Conservation (phyloP, 2,888 invertebrate species). For the Dione vanillae region DNA sequence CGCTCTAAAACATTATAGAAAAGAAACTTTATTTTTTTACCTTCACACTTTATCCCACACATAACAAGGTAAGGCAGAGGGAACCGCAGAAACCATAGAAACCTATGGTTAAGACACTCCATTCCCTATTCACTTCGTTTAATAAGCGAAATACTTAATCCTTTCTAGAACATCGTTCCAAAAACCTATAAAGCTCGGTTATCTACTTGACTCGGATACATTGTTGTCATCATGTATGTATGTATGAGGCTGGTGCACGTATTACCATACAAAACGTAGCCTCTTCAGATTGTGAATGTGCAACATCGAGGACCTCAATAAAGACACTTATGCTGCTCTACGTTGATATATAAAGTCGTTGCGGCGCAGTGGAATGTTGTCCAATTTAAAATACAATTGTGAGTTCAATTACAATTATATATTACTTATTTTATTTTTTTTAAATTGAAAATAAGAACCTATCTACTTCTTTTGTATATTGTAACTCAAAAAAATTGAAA, state of each 20-base stretch:
- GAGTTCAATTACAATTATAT: background rate
- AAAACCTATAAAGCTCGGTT: slow-evolving; percentile 30
- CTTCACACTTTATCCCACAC: too few species aligned
- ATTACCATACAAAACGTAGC: slow-evolving; percentile 52
- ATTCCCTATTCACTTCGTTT: too few species aligned
- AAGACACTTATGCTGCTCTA: slow-evolving; percentile 19
- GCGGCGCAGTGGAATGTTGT: background rate
- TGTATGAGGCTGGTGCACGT: slow-evolving; percentile 48
- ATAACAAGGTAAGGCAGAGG: too few species aligned
- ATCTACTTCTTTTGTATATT: too few species aligned
- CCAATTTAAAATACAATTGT: background rate
- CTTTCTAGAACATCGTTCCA: slow-evolving; percentile 16
- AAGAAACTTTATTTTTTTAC: too few species aligned
- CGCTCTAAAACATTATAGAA: too few species aligned
- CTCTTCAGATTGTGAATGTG: slow-evolving; percentile 46
- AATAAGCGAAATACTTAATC: background rate
- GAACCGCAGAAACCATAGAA: too few species aligned
- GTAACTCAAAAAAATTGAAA: too few species aligned
- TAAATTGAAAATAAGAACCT: too few species aligned
- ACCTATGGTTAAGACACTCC: too few species aligned
- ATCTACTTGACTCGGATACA: slow-evolving; percentile 43
- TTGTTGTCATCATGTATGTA: slow-evolving; percentile 50
- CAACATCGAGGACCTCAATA: slow-evolving; percentile 41
- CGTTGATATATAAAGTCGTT: background rate
- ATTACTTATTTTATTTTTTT: too few species aligned